A percentile compares a stretch with the other conserved stretches of the same genome.
These are phyloP conservation scores for Campylorhamphus procurvoides DNA, from an alignment of 2,113 vertebrate genomes.

Conservation along the genomic window DNA sequence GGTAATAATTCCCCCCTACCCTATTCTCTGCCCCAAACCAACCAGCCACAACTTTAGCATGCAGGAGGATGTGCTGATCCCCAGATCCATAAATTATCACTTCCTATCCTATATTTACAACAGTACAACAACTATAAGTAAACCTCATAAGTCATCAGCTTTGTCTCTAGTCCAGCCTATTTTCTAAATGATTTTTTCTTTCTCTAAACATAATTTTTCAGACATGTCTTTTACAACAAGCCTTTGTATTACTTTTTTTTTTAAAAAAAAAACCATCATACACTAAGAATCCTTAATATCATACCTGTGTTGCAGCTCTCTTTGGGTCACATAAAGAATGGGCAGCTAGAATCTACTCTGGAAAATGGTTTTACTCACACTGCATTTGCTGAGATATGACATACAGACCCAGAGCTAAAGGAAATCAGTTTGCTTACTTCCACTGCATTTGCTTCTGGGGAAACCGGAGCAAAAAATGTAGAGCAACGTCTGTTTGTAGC, in stretches of 20 bases:
- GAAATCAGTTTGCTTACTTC: background rate
- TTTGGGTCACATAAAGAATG: background rate
- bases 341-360: background rate
- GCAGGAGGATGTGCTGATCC: background rate
- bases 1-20: background rate
- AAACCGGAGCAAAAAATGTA: background rate
- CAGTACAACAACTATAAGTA: background rate
- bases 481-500: background rate
- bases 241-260: background rate
- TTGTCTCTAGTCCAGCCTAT: background rate
- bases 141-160: background rate
- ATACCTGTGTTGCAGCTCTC: background rate
- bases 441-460: background rate
- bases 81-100: accelerated
- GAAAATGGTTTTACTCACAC: background rate
- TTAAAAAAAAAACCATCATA: background rate
- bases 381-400: background rate
- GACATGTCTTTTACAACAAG: background rate
- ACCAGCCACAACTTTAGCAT: background rate
- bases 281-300: background rate
- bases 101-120: background rate
- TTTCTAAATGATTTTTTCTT: background rate
- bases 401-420: background rate
- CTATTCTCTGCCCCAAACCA: background rate
- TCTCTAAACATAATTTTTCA: background rate